These are phyloP conservation scores for Astyanax mexicanus DNA, from an alignment of 2,797 vertebrate genomes.

Conservation along the genomic window DNA sequence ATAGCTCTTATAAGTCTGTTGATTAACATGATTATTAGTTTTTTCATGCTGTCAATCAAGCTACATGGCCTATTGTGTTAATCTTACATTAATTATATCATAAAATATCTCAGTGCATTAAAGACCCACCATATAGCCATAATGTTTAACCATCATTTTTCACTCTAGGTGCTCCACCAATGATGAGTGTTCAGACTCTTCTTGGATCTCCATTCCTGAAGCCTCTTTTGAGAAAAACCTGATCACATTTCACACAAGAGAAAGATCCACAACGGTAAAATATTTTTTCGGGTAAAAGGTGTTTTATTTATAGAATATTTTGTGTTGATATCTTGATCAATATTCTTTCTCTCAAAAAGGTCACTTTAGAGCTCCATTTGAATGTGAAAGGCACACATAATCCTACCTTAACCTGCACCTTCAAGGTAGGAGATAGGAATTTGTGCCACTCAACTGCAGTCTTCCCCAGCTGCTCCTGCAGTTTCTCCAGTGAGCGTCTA, in stretches of 20 bases:
- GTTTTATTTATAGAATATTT: no score
- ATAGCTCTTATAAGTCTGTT: no score
- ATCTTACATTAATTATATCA: no score
- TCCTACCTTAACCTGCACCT: slow-evolving; percentile 56
- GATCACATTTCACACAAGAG: slow-evolving; percentile 60
- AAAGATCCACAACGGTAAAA: slow-evolving; percentile 55
- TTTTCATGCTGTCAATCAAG: no score
- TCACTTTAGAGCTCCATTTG: slow-evolving; percentile 59
- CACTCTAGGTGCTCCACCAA: slow-evolving; percentile 67
- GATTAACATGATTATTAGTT: no score
- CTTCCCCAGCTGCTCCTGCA: slow-evolving; percentile 72
- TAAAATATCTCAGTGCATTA: no score
- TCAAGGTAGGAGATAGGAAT: neutral
- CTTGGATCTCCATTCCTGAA: slow-evolving; percentile 72
- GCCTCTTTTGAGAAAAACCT: slow-evolving; percentile 53
- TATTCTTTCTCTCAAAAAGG: no score
- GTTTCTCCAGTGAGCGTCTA: slow-evolving; percentile 19
- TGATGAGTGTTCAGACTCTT: slow-evolving; percentile 62
- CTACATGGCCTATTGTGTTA: no score
- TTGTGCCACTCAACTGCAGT: slow-evolving; percentile 26
- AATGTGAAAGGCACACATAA: neutral
- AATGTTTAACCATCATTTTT: no score
- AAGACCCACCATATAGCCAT: no score
- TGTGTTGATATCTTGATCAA: neutral
- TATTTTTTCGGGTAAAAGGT: neutral